A percentile compares a stretch with the other conserved stretches of the same genome.
Evolutionary conservation across 1,140 invertebrate genomes (phyloP).

Genomic region (Lethrus apterus): DNA sequence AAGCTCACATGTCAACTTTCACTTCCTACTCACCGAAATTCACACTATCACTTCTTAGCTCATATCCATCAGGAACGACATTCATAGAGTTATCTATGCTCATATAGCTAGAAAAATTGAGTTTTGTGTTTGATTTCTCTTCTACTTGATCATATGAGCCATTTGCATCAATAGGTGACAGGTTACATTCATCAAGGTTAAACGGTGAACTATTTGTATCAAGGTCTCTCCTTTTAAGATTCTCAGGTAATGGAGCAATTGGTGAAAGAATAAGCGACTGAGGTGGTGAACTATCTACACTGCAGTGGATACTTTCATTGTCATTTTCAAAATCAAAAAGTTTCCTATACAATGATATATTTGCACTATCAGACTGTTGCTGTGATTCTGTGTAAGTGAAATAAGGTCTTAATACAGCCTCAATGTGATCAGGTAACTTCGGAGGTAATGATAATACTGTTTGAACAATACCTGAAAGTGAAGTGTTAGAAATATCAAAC

Average conservation of each 20-base stretch:
- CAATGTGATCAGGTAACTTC: conserved; percentile 49
- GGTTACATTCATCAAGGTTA: conserved; percentile 24
- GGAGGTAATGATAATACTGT: conserved; percentile 34
- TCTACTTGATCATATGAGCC: neutral
- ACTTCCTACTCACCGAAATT: conserved; percentile 15
- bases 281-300: conserved; percentile 17
- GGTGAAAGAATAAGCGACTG: conserved; percentile 28
- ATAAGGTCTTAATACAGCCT: conserved; percentile 52
- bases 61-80: conserved; percentile 13
- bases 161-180: conserved; percentile 30
- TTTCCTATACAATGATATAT: conserved; percentile 25
- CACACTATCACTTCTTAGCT: conserved; percentile 15
- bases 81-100: conserved; percentile 26
- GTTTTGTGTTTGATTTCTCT: conserved; percentile 19
- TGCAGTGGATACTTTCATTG: conserved; percentile 8
- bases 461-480: conserved; percentile 27
- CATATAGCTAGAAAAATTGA: conserved; percentile 28
- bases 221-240: conserved; percentile 13
- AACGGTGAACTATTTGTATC: conserved; percentile 9
- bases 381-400: conserved; percentile 21
- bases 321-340: conserved; percentile 28
- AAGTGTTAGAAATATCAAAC: conserved; percentile 2
- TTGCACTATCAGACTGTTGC: neutral
- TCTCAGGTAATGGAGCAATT: conserved; percentile 10
- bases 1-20: too few relatives aligned